Base-by-base conservation (phyloP, 2,113 vertebrate genomes). In the Irena cyanogastra region DNA sequence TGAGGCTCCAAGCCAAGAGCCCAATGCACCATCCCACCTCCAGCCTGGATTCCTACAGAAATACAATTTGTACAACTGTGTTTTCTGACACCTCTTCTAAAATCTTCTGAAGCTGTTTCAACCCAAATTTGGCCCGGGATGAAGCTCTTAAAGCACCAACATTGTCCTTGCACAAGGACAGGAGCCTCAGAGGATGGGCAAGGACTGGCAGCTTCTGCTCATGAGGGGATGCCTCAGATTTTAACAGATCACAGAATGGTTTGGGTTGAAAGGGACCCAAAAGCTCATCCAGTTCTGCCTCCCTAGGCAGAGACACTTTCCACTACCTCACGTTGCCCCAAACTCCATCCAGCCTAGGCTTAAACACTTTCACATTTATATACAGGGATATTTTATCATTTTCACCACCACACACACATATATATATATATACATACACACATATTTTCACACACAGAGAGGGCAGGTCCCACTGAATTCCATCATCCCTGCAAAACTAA, bases 341-440 rank as follows among this genome's bases (percentile, higher is more conserved):
- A 89, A 52, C 6, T 39, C 8, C 6, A 10, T 15, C 45, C 64
- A 61, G 41, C 56, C 47, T 1, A 1, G 12, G 30, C 47, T 18
- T 22, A 6, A 60, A 82, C 45, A n/a, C 11, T n/a, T 21, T 1
- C 30, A 60, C 39, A n/a, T 53, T 52, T 56, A 9, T 1, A 21
- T 5, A 4, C 1, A 59, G 24, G 13, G 21, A 1, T 10, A 77
- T 72, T 77, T 81, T 11, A 54, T 11, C 4, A 4, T 23, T 31
- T 21, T 72, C 3, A 27, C n/a, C 83, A 68, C 30, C 9, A 9
- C 0, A 21, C 11, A 63, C 11, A 12, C 50, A 9, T 11, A 28
- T 1, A 14, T 2, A 31, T 1, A 10, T 1, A 9, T 54, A 9
- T 11, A 28, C 1, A 14, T 2, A 31, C 2, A 10, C 1, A 9